Conservation (phyloP, 2,113 vertebrate species). For the Laticauda laticaudata region DNA sequence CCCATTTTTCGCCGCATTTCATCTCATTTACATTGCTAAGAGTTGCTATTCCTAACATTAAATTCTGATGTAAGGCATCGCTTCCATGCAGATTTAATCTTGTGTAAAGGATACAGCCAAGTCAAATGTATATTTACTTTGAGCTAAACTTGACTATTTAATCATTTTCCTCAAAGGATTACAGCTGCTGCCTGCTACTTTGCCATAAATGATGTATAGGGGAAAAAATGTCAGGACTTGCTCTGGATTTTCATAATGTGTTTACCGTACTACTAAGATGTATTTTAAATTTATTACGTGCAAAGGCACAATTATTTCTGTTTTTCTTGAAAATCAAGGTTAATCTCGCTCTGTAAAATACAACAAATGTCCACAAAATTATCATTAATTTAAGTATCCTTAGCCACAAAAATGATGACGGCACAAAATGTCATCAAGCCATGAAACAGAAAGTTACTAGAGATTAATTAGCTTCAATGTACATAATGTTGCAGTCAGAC, state of each 20-base stretch:
- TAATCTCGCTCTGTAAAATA: background rate
- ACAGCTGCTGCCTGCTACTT: background rate
- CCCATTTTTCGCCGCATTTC: background rate
- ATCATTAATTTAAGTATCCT: background rate
- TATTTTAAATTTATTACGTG: background rate
- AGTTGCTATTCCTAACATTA: background rate
- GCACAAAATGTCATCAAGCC: background rate
- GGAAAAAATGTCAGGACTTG: background rate
- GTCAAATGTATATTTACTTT: background rate
- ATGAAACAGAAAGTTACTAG: background rate
- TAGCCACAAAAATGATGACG: background rate
- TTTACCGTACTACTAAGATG: background rate
- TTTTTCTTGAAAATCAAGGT: background rate
- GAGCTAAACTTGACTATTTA: background rate
- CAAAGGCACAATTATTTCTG: background rate
- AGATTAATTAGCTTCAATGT: background rate
- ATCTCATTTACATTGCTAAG: background rate
- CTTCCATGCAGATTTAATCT: background rate
- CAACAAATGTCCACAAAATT: background rate
- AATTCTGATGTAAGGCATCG: background rate
- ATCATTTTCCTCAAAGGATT: background rate
- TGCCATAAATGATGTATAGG: background rate
- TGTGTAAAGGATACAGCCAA: background rate
- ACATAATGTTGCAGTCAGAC: background rate
- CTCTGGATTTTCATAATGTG: background rate